A percentile compares a stretch with the other conserved stretches of the same genome.
These are phyloP conservation scores for Bucco capensis DNA, from an alignment of 2,113 vertebrate species.

Conservation along the genomic window DNA sequence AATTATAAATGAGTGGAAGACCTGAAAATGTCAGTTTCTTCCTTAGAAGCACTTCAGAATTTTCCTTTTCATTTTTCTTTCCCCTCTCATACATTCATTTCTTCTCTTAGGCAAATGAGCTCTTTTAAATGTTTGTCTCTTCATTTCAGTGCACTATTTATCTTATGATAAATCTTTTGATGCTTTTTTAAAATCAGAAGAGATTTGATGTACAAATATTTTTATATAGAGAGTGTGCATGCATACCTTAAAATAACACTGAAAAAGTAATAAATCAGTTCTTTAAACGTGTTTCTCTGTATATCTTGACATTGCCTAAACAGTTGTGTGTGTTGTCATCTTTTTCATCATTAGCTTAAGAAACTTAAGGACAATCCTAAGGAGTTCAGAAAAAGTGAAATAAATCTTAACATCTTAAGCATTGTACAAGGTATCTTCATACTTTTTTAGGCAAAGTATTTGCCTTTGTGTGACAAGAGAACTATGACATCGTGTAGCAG, in stretches of 20 bases:
- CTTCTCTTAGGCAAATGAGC: background rate
- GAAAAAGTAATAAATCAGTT: background rate
- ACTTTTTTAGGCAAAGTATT: background rate
- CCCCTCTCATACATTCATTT: background rate
- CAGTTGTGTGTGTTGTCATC: background rate
- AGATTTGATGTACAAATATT: background rate
- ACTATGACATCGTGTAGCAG: rapidly evolving
- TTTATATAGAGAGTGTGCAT: background rate
- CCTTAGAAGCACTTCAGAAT: slow-evolving; percentile 5
- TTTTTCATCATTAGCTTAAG: background rate
- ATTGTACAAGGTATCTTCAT: no score
- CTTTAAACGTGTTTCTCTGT: background rate
- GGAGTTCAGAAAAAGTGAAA: background rate
- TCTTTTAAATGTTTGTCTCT: slow-evolving; percentile 17
- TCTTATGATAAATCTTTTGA: background rate
- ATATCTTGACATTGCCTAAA: background rate
- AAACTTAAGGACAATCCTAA: background rate
- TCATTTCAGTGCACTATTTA: background rate
- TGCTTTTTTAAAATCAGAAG: background rate
- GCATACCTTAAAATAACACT: background rate
- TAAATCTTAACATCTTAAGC: background rate
- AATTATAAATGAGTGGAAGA: slow-evolving; percentile 57
- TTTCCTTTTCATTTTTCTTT: background rate
- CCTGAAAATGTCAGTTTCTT: slow-evolving; percentile 59
- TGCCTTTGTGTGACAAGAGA: background rate